phyloP scores from a whole-genome alignment of 2,888 invertebrate species.

The Drosophila greeni region DNA sequence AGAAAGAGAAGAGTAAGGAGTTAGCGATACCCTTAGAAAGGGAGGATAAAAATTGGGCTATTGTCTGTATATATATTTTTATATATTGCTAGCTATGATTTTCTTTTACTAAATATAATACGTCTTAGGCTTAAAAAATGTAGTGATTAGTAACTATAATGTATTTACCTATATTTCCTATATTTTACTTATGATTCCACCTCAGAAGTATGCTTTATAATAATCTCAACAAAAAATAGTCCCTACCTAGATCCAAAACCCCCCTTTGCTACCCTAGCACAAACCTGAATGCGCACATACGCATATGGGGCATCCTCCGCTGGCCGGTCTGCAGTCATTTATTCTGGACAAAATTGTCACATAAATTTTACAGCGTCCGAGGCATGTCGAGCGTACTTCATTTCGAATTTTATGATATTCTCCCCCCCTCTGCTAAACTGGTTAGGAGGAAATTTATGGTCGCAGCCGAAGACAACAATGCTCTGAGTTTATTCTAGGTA shows the following conservation, averaged over 20 bases:
- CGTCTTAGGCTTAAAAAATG: too few species aligned
- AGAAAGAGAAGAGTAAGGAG: neutral
- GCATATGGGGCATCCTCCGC: constrained; percentile 33
- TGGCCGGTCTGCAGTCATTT: constrained; percentile 51
- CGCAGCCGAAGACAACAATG: constrained; percentile 40
- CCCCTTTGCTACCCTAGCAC: constrained; percentile 22
- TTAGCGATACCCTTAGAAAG: constrained; percentile 6
- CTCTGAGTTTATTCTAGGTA: constrained; percentile 38
- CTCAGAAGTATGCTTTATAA: neutral
- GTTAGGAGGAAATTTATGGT: constrained; percentile 63
- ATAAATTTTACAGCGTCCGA: constrained; percentile 67
- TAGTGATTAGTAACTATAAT: too few species aligned
- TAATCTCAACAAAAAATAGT: neutral
- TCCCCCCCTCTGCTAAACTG: constrained; percentile 53
- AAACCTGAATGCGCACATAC: constrained; percentile 38
- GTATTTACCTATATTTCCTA: too few species aligned
- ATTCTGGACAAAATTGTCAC: constrained; percentile 71
- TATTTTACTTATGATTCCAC: too few species aligned
- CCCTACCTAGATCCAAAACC: neutral
- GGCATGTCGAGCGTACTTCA: constrained; percentile 72
- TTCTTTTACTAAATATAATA: neutral
- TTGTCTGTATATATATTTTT: neutral
- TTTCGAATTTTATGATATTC: constrained; percentile 73
- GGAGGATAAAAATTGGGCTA: neutral
- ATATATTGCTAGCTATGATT: neutral